These are phyloP conservation scores for Cynopterus sphinx DNA, from an alignment of 2,797 vertebrate species.

Conservation along the genomic window DNA sequence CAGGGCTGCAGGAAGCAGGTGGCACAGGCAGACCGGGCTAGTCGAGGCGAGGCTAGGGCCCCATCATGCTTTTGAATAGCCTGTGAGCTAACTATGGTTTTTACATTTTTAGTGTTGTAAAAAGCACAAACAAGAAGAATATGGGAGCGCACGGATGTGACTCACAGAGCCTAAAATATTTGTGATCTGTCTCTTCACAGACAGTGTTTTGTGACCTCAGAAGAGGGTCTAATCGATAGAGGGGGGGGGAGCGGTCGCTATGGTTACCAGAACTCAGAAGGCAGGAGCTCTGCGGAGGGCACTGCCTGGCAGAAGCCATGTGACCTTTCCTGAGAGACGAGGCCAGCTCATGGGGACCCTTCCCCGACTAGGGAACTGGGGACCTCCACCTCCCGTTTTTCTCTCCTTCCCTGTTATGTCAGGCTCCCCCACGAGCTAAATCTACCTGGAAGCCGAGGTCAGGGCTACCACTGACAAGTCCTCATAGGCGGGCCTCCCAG, in stretches of 20 bases:
- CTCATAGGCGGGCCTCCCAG: neutral
- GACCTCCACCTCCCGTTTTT: neutral
- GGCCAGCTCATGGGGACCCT: neutral
- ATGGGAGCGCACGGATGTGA: neutral
- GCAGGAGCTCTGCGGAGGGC: neutral
- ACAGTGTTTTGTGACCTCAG: neutral
- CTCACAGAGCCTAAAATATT: neutral
- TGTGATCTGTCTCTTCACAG: neutral
- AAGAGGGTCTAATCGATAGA: neutral
- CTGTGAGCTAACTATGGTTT: neutral
- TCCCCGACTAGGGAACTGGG: neutral
- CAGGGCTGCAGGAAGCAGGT: neutral
- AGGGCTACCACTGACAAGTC: neutral
- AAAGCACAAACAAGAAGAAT: neutral
- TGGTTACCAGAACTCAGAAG: accelerated
- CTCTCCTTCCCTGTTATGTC: neutral
- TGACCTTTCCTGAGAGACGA: neutral
- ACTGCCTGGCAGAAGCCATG: neutral
- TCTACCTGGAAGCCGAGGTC: too few species aligned
- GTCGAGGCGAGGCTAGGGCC: neutral
- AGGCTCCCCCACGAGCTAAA: neutral
- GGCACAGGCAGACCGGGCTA: neutral
- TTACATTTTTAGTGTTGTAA: neutral
- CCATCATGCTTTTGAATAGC: too few species aligned
- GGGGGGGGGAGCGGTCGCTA: neutral